These are phyloP conservation scores for Noctua fimbriata DNA, from an alignment of 2,888 invertebrate genomes.

Conservation along the genomic window DNA sequence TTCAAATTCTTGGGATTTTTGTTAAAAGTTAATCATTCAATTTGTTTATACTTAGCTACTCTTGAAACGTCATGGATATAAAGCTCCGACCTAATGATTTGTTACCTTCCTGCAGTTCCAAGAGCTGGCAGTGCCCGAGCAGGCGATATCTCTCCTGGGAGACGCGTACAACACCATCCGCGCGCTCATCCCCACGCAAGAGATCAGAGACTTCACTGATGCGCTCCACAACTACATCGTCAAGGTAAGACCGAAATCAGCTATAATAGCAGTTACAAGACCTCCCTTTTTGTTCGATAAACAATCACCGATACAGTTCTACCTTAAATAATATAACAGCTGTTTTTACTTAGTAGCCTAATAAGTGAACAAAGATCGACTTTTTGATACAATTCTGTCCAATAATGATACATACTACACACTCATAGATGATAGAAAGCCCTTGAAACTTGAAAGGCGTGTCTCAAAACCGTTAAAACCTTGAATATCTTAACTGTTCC, in stretches of 20 bases:
- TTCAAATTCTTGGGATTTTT: neutral
- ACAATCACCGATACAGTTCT: neutral
- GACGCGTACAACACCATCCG: conserved; percentile 90
- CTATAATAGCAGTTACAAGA: neutral
- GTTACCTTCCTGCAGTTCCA: conserved; percentile 72
- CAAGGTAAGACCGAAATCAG: conserved; percentile 86
- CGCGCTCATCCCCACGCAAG: conserved; percentile 91
- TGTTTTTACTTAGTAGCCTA: neutral
- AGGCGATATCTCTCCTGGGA: conserved; percentile 87
- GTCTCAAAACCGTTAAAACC: neutral
- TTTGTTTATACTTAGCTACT: neutral
- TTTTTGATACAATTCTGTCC: neutral
- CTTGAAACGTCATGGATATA: neutral
- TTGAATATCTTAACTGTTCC: neutral
- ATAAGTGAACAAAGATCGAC: neutral
- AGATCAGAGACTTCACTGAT: conserved; percentile 91
- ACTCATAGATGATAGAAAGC: neutral
- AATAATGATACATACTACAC: no score
- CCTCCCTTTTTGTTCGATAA: neutral
- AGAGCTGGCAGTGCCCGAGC: conserved; percentile 90
- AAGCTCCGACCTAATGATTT: neutral
- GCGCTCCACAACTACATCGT: conserved; percentile 91
- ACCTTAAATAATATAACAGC: neutral
- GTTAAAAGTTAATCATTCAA: neutral
- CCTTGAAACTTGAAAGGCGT: neutral